Evolutionary conservation across 2,113 vertebrate species (phyloP).

Genomic region (Cnemophilus loriae): DNA sequence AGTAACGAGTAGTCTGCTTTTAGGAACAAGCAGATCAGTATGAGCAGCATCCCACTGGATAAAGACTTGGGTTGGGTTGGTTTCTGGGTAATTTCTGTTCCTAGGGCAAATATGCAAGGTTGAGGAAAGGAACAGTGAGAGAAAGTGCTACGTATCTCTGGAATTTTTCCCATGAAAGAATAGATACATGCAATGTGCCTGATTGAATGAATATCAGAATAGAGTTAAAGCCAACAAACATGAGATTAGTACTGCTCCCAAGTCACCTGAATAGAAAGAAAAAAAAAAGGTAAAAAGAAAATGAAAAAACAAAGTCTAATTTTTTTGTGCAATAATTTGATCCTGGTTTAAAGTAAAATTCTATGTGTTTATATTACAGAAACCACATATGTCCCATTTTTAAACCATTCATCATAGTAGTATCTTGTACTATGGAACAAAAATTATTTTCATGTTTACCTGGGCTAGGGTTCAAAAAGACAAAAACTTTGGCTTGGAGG

Average conservation of each 20-base stretch:
- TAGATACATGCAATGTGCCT: background rate
- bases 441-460: background rate
- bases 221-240: background rate
- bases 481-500: background rate
- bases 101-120: background rate
- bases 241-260: background rate
- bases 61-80: background rate
- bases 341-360: background rate
- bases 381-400: background rate
- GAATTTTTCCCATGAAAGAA: background rate
- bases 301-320: background rate
- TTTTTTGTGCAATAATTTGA: background rate
- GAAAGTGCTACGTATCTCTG: background rate
- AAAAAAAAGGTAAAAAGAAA: rapidly evolving
- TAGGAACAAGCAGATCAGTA: background rate
- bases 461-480: background rate
- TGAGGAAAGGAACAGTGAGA: background rate
- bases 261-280: background rate
- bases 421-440: background rate
- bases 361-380: background rate
- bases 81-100: background rate
- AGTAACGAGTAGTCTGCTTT: background rate
- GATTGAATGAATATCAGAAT: background rate
- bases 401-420: background rate
- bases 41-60: background rate